phyloP scores from a whole-genome alignment of 2,888 invertebrate species.

The Cantharis lateralis region DNA sequence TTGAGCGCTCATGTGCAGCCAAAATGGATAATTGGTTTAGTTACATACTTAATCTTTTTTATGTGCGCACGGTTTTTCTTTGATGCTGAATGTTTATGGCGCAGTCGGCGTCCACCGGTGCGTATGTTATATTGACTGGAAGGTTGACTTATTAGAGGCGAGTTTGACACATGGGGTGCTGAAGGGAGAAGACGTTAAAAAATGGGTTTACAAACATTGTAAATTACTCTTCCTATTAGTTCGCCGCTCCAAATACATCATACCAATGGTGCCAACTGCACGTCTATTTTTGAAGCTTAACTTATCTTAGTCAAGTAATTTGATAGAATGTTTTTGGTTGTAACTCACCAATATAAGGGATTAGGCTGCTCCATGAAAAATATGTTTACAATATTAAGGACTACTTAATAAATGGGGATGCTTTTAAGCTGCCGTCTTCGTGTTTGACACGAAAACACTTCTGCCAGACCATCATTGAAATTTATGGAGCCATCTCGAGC shows the following conservation, averaged over 20 bases:
- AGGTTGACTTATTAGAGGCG: constrained; percentile 53
- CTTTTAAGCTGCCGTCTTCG: constrained; percentile 6
- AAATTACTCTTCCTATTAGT: constrained; percentile 39
- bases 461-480: background rate
- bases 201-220: constrained; percentile 51
- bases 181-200: constrained; percentile 50
- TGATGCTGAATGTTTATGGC: background rate
- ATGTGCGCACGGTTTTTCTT: background rate
- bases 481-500: background rate
- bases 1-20: background rate
- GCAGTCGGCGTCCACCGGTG: constrained; percentile 40
- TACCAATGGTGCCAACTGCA: constrained; percentile 21
- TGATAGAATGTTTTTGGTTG: constrained; percentile 11
- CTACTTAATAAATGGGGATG: constrained; percentile 20
- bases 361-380: constrained; percentile 8
- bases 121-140: constrained; percentile 44
- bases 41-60: constrained; percentile 6
- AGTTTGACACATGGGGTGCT: constrained; percentile 56
- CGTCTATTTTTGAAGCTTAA: constrained; percentile 14
- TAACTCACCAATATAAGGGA: constrained; percentile 9
- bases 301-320: constrained; percentile 9
- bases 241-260: constrained; percentile 27
- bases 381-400: constrained; percentile 16
- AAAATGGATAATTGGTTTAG: background rate
- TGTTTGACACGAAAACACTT: constrained; percentile 19